phyloP scores from a whole-genome alignment of 1,140 invertebrate genomes.

The Bombus huntii region DNA sequence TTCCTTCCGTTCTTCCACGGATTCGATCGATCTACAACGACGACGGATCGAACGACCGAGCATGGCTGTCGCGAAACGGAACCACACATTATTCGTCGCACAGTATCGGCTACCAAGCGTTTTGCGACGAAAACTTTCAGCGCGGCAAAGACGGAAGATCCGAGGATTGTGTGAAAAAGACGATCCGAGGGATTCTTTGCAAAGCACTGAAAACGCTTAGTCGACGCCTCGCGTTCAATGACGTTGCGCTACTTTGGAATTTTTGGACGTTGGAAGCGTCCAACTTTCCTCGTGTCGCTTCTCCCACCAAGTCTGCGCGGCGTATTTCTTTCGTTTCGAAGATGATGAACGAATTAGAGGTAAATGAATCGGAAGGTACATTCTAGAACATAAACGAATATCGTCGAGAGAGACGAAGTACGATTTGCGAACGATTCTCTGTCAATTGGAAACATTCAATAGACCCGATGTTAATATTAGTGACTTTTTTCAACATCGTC shows the following conservation, averaged over 20 bases:
- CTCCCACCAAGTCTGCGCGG: background rate
- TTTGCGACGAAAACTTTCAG: background rate
- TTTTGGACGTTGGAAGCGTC: background rate
- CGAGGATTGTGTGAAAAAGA: no score
- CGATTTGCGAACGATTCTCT: background rate
- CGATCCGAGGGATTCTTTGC: background rate
- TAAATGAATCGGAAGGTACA: background rate
- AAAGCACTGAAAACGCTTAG: background rate
- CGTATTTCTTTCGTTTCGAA: background rate
- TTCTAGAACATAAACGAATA: background rate
- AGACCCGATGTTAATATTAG: background rate
- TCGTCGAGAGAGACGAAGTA: background rate
- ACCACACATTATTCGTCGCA: no score
- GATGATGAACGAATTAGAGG: background rate
- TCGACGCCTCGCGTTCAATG: background rate
- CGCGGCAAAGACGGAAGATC: background rate
- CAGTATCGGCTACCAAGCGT: no score
- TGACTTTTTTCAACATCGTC: background rate
- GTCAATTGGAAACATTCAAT: background rate
- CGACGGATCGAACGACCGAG: background rate
- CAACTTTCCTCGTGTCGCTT: background rate
- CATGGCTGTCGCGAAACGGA: background rate
- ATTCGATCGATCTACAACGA: conserved; percentile 4
- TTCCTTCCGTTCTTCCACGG: background rate
- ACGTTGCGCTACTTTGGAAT: background rate